These are phyloP conservation scores for Aethes cnicana DNA, from an alignment of 2,888 invertebrate species.

Conservation along the genomic window DNA sequence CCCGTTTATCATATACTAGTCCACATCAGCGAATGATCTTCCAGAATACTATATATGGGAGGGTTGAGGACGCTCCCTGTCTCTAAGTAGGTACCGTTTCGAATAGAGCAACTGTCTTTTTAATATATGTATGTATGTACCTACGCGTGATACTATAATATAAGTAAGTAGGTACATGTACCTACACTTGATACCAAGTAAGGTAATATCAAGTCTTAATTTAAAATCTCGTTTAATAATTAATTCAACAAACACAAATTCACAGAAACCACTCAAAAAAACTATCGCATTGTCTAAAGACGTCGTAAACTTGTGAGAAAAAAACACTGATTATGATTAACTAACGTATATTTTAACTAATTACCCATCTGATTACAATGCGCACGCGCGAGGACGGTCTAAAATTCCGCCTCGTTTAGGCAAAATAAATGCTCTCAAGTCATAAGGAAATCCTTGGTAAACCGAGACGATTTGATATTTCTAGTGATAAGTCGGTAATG, in stretches of 20 bases:
- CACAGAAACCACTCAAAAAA: conserved; percentile 4
- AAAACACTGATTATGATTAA: conserved; percentile 11
- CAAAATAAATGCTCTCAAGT: conserved; percentile 14
- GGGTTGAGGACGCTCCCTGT: too few relatives aligned
- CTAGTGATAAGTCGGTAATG: conserved; percentile 1
- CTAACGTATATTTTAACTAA: conserved; percentile 22
- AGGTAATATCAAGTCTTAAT: background rate
- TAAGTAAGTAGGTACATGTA: background rate
- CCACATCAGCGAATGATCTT: too few relatives aligned
- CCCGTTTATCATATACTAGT: too few relatives aligned
- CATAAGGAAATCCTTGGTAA: conserved; percentile 28
- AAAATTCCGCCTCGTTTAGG: conserved; percentile 6
- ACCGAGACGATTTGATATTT: conserved; percentile 6
- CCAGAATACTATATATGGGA: too few relatives aligned
- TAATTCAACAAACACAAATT: background rate
- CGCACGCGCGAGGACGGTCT: conserved; percentile 23
- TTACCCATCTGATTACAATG: conserved; percentile 30
- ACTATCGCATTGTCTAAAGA: conserved; percentile 14
- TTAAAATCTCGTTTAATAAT: background rate
- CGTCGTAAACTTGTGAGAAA: conserved; percentile 20
- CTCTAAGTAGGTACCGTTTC: too few relatives aligned
- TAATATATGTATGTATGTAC: background rate
- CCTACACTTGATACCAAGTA: background rate
- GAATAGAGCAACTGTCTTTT: too few relatives aligned
- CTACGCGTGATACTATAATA: background rate